phyloP scores from a whole-genome alignment of 2,888 invertebrate species.

The Diaprepes abbreviatus region DNA sequence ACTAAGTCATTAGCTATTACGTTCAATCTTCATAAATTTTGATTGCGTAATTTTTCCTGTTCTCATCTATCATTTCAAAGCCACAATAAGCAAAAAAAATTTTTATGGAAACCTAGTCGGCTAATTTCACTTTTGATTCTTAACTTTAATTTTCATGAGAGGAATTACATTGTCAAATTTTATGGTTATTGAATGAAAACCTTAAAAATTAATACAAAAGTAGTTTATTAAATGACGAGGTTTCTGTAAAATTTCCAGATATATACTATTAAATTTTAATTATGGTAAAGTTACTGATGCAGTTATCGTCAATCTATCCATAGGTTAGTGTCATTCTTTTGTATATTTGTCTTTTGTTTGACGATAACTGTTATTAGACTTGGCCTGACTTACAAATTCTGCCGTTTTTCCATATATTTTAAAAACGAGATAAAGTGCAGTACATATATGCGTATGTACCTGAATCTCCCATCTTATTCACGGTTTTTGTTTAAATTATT shows the following conservation, averaged over 20 bases:
- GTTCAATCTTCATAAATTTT: neutral
- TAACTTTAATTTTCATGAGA: too few species aligned
- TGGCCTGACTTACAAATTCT: slow-evolving; percentile 46
- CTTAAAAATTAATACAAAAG: neutral
- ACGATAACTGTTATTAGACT: slow-evolving; percentile 35
- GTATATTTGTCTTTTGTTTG: slow-evolving; percentile 52
- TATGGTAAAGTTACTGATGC: slow-evolving; percentile 12
- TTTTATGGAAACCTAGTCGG: neutral
- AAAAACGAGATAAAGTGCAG: slow-evolving; percentile 54
- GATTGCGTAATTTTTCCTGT: slow-evolving; percentile 5
- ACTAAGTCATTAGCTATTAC: slow-evolving; percentile 21
- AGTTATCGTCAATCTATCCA: slow-evolving; percentile 38
- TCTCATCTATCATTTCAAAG: slow-evolving; percentile 24
- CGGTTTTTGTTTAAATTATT: slow-evolving; percentile 37
- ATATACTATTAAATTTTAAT: slow-evolving; percentile 4
- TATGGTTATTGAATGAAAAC: too few species aligned
- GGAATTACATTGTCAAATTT: too few species aligned
- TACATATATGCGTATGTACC: slow-evolving; percentile 65
- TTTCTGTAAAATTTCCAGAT: slow-evolving; percentile 3
- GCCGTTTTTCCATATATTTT: slow-evolving; percentile 51
- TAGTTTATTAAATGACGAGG: neutral
- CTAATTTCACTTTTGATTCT: slow-evolving; percentile 4
- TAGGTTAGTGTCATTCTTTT: slow-evolving; percentile 55
- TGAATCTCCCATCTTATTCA: slow-evolving; percentile 58
- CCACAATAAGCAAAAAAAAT: neutral